These are phyloP conservation scores for Dufourea novaeangliae DNA, from an alignment of 1,140 invertebrate species.

Conservation along the genomic window DNA sequence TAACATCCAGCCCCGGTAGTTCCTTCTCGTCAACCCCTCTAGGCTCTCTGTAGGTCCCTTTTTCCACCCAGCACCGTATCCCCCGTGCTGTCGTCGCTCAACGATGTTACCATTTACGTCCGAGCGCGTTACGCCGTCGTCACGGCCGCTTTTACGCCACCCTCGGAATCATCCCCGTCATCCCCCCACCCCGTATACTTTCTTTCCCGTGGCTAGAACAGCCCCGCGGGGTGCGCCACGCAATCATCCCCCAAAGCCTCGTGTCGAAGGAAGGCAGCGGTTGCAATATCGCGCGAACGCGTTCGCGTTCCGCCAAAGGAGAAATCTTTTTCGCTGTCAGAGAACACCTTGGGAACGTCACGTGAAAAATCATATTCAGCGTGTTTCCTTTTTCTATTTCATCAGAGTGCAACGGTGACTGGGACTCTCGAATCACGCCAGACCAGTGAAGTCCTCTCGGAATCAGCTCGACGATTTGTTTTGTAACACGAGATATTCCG, in stretches of 20 bases:
- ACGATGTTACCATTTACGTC: constrained; percentile 51
- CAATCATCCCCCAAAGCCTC: constrained; percentile 8
- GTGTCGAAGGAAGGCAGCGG: not conserved
- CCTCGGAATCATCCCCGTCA: constrained; percentile 41
- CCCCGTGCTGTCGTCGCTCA: not conserved
- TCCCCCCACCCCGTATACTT: no score
- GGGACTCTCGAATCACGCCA: no score
- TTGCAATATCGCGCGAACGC: constrained; percentile 4
- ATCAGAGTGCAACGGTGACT: no score
- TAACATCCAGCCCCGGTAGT: constrained; percentile 21
- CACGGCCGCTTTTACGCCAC: constrained; percentile 33
- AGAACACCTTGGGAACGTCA: not conserved
- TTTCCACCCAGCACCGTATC: constrained; percentile 26
- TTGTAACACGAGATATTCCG: no score
- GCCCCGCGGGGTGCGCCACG: not conserved
- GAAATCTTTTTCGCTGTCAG: constrained; percentile 20
- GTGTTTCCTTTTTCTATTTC: not conserved
- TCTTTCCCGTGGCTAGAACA: constrained; percentile 13
- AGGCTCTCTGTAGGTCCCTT: constrained; percentile 21
- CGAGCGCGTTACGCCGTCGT: constrained; percentile 27
- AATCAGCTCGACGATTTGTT: not conserved
- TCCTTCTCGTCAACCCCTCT: constrained; percentile 14
- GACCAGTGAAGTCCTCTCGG: no score
- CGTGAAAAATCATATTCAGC: constrained; percentile 39
- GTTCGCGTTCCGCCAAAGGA: not conserved